A percentile compares a stretch with the other conserved stretches of the same genome.
These are phyloP conservation scores for Fulica atra DNA, from an alignment of 2,113 vertebrate species.

Conservation along the genomic window DNA sequence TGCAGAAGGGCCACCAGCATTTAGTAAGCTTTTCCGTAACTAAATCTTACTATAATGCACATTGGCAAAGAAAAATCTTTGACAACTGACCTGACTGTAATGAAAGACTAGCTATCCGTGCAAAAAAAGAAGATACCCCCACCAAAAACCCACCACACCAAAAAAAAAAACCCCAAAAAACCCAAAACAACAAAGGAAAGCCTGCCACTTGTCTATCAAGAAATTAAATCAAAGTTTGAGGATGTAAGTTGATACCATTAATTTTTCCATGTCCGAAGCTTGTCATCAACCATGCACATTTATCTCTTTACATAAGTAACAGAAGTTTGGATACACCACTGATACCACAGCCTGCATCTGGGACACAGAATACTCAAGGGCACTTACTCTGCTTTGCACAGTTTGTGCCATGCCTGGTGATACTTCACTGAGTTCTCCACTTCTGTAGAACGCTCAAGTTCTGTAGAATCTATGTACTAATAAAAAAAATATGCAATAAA, in stretches of 20 bases:
- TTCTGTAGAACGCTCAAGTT: slow-evolving; percentile 74
- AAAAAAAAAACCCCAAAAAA: background rate
- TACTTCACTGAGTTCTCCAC: slow-evolving; percentile 78
- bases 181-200: background rate
- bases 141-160: background rate
- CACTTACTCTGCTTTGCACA: slow-evolving; percentile 84
- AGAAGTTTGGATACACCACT: background rate
- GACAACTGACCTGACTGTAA: background rate
- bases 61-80: background rate
- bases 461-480: slow-evolving; percentile 81
- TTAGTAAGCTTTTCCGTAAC: background rate
- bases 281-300: background rate
- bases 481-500: slow-evolving; percentile 1
- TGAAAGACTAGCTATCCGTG: background rate
- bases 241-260: background rate
- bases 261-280: background rate
- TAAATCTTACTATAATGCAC: background rate
- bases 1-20: background rate
- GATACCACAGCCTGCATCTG: background rate
- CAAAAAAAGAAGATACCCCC: background rate
- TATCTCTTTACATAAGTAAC: background rate
- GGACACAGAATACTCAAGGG: background rate
- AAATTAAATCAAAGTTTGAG: background rate
- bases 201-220: background rate
- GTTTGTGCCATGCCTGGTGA: slow-evolving; percentile 82